Conservation (phyloP, 2,113 vertebrate genomes). For the Thomomys bottae region DNA sequence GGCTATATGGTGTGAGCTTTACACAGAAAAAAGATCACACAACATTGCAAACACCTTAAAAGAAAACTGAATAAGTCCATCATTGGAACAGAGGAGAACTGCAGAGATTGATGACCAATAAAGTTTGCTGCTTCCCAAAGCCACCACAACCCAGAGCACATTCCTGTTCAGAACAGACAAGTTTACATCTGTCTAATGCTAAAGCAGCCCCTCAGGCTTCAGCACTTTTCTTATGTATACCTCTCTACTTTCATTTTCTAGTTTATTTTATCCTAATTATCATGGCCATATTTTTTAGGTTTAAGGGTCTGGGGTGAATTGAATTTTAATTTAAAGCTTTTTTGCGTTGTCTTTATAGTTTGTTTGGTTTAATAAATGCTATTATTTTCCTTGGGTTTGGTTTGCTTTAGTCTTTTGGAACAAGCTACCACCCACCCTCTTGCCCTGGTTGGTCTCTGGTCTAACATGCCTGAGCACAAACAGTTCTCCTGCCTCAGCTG, state of each 20-base stretch:
- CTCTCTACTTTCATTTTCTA: not conserved
- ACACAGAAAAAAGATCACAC: not conserved
- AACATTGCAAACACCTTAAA: not conserved
- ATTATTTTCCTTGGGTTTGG: not conserved
- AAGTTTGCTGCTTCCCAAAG: not conserved
- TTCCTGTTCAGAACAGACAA: fast-evolving
- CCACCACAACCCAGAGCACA: fast-evolving
- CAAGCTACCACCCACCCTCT: no score
- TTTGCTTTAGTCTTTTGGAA: not conserved
- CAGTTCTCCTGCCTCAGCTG: not conserved
- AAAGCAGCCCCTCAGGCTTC: not conserved
- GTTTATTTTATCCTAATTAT: not conserved
- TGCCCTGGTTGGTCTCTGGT: not conserved
- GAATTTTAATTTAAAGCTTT: no score
- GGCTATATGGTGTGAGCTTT: not conserved
- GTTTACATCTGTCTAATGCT: not conserved
- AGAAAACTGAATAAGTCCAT: not conserved
- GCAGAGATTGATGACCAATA: fast-evolving
- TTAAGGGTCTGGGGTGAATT: not conserved
- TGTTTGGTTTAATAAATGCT: no score
- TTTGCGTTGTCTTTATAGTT: not conserved
- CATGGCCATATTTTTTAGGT: not conserved
- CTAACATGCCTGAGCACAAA: not conserved
- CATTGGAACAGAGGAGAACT: not conserved
- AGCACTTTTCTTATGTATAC: not conserved